Evolutionary conservation across 2,113 vertebrate species (phyloP).

Genomic region (Carettochelys insculpta): DNA sequence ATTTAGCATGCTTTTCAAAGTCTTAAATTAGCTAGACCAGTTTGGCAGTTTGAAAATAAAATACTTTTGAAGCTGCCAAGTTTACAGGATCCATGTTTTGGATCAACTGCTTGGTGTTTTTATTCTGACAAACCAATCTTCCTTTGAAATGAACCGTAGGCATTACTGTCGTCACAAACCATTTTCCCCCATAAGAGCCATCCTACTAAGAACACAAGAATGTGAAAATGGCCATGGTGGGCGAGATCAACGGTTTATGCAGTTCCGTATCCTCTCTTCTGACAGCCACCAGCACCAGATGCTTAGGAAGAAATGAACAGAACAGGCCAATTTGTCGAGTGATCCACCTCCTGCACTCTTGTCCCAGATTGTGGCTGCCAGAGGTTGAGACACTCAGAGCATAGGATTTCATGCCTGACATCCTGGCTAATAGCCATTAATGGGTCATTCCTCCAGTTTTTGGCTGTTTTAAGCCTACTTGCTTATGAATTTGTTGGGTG

Average conservation of each 20-base stretch:
- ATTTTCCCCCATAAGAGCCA: not conserved
- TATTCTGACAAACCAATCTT: not conserved
- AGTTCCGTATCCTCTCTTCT: not conserved
- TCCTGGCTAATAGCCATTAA: not conserved
- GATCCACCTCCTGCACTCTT: not conserved
- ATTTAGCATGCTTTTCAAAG: not conserved
- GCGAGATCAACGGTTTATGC: not conserved
- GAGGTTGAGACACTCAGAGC: not conserved
- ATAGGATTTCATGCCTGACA: not conserved
- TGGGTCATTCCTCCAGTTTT: not conserved
- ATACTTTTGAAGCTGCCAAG: not conserved
- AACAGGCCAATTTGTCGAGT: not conserved
- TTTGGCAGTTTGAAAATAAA: not conserved
- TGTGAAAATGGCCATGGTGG: not conserved
- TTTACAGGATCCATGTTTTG: not conserved
- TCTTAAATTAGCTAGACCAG: not conserved
- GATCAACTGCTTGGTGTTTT: slow-evolving; percentile 5
- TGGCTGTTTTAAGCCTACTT: too few relatives aligned
- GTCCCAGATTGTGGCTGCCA: not conserved
- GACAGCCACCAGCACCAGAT: not conserved
- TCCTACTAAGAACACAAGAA: not conserved
- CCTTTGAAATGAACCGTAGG: not conserved
- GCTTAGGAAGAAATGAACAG: not conserved
- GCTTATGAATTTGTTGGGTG: too few relatives aligned
- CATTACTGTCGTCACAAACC: not conserved